Evolutionary conservation across 1,140 invertebrate species (phyloP).

Genomic region (Plodia interpunctella): DNA sequence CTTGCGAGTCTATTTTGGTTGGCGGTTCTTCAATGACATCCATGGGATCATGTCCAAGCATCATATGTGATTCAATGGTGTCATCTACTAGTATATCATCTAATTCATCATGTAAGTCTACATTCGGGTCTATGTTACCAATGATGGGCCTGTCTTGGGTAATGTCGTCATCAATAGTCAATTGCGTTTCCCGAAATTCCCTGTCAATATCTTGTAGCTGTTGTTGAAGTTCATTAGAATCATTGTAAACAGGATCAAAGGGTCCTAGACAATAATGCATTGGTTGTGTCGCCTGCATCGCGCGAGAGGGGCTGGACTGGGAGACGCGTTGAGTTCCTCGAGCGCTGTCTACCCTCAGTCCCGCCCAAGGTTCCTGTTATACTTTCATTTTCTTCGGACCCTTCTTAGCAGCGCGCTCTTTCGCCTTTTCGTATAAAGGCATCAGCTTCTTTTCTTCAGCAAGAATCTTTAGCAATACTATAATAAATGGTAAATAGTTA

Average conservation of each 20-base stretch:
- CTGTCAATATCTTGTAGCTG: slow-evolving; percentile 7
- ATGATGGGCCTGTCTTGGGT: slow-evolving; percentile 7
- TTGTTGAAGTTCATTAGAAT: slow-evolving; percentile 26
- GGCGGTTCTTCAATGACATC: not conserved
- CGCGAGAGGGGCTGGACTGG: slow-evolving; percentile 47
- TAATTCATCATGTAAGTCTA: not conserved
- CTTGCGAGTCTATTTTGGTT: not conserved
- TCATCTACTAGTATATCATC: slow-evolving; percentile 6
- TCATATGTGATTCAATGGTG: not conserved
- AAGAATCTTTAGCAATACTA: slow-evolving; percentile 95
- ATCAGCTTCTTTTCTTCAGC: slow-evolving; percentile 95
- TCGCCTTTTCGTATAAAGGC: slow-evolving; percentile 92
- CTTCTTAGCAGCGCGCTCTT: slow-evolving; percentile 82
- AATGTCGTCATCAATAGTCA: slow-evolving; percentile 12
- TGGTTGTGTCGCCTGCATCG: slow-evolving; percentile 31
- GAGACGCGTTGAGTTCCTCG: slow-evolving; percentile 39
- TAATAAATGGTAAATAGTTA: slow-evolving; percentile 98
- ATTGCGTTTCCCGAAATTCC: not conserved
- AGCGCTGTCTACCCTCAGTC: slow-evolving; percentile 28
- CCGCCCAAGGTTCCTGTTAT: slow-evolving; percentile 54
- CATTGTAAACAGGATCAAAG: slow-evolving; percentile 43
- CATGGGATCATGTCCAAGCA: not conserved
- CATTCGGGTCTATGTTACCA: not conserved
- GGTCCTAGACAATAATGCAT: slow-evolving; percentile 43
- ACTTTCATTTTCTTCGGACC: slow-evolving; percentile 52